Percentiles rank a stretch among this genome's conserved stretches.
Conservation (phyloP, 2,113 vertebrate genomes). For the Lota lota region DNA sequence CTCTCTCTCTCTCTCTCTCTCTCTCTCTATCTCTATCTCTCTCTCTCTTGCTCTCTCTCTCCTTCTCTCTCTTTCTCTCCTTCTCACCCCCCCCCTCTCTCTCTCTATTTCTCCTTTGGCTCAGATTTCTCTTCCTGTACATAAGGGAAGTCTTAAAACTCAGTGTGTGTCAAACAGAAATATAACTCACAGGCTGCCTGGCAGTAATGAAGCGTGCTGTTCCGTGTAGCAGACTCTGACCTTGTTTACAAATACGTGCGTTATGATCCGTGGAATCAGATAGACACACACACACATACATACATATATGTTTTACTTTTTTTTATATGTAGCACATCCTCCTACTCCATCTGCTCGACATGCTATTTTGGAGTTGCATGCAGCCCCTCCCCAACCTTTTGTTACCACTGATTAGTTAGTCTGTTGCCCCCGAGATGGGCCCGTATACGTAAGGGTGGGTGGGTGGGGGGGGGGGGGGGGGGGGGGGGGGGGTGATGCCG, state of each 20-base stretch:
- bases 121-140: not conserved
- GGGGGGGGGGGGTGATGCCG: slow-evolving; percentile 60
- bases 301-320: no score
- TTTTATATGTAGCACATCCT: slow-evolving; percentile 48
- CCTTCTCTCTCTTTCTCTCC: no score
- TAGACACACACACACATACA: not conserved
- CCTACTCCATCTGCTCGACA: slow-evolving; percentile 45
- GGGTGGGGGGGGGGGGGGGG: slow-evolving; percentile 56
- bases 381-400: slow-evolving; percentile 55
- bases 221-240: slow-evolving; percentile 11
- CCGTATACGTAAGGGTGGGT: slow-evolving; percentile 31
- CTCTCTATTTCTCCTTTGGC: not conserved
- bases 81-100: no score
- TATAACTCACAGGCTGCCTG: not conserved
- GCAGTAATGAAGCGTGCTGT: slow-evolving; percentile 7
- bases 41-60: no score
- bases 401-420: slow-evolving; percentile 67
- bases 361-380: slow-evolving; percentile 63
- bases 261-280: slow-evolving; percentile 41
- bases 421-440: slow-evolving; percentile 15
- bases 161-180: slow-evolving; percentile 3
- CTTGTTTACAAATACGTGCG: slow-evolving; percentile 29
- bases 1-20: no score
- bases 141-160: not conserved
- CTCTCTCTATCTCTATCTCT: no score